These are phyloP conservation scores for Megalops atlanticus DNA, from an alignment of 2,113 vertebrate species.

Conservation along the genomic window DNA sequence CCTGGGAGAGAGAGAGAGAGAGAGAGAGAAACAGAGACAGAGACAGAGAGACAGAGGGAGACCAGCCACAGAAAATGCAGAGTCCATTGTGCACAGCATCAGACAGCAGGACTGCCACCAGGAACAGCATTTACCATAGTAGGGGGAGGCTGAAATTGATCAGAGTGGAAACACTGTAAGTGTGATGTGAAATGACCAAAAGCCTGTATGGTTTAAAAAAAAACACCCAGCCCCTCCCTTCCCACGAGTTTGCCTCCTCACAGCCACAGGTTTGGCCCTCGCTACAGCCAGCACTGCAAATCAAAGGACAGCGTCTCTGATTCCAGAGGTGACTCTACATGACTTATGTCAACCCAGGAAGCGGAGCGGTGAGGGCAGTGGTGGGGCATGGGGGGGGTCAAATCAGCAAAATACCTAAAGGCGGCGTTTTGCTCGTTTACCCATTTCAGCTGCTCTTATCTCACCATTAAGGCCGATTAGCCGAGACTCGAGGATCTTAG, in stretches of 20 bases:
- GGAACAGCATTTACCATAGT: too few species aligned
- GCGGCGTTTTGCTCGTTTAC: not conserved
- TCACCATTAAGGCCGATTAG: not conserved
- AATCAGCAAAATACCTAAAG: not conserved
- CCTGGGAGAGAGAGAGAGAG: constrained; percentile 8
- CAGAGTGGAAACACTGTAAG: too few species aligned
- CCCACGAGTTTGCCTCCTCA: not conserved
- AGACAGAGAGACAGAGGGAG: too few species aligned
- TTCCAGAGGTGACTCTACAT: not conserved
- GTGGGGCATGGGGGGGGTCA: not conserved
- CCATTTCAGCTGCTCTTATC: not conserved
- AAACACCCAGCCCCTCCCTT: too few species aligned
- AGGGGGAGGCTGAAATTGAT: not conserved
- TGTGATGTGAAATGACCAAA: too few species aligned
- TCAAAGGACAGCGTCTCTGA: not conserved
- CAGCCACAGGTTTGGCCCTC: not conserved
- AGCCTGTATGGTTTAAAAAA: too few species aligned
- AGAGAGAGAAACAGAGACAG: too few species aligned
- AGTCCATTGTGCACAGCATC: not conserved
- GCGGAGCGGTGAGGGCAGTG: not conserved
- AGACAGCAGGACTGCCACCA: not conserved
- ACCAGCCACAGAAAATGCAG: not conserved
- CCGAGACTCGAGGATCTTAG: not conserved
- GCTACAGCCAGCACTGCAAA: not conserved
- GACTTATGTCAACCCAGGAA: not conserved